A percentile compares a stretch with the other conserved stretches of the same genome.
phyloP scores from a whole-genome alignment of 2,797 vertebrate genomes.

The Cossypha heuglini region DNA sequence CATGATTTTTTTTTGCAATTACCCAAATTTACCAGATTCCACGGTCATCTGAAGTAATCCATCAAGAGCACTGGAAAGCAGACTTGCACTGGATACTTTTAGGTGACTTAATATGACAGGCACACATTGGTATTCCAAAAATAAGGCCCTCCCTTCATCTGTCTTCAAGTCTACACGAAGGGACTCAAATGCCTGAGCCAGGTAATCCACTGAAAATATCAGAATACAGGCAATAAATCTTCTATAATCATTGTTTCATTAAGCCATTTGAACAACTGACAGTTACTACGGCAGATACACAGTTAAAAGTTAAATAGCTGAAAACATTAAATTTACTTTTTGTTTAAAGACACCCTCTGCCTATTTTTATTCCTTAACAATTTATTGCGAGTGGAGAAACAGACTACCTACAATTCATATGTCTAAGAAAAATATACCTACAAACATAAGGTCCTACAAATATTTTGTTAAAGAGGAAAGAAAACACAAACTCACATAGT shows the following conservation, averaged over 20 bases:
- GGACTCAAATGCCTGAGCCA: slow-evolving; percentile 83
- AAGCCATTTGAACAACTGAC: neutral
- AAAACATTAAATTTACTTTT: neutral
- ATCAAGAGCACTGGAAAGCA: slow-evolving; percentile 79
- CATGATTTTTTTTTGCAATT: neutral
- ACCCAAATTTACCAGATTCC: slow-evolving; percentile 82
- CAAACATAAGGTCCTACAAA: neutral
- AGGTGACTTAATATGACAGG: slow-evolving; percentile 78
- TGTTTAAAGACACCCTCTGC: neutral
- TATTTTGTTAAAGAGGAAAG: neutral
- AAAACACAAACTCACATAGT: neutral
- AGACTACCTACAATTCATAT: neutral
- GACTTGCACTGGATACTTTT: slow-evolving; percentile 72
- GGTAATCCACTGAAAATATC: slow-evolving; percentile 80
- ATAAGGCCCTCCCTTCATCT: slow-evolving; percentile 83
- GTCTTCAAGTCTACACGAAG: slow-evolving; percentile 80
- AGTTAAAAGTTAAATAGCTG: neutral
- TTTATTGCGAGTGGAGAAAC: neutral
- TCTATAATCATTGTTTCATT: neutral
- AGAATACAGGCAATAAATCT: slow-evolving; percentile 1
- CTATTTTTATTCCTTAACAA: neutral
- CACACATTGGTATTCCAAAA: slow-evolving; percentile 83
- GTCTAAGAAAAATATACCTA: neutral
- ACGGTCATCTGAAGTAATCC: slow-evolving; percentile 86
- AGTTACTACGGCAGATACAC: neutral